Percentiles rank a stretch among this genome's conserved stretches.
phyloP scores from a whole-genome alignment of 2,797 vertebrate species.

The Luscinia luscinia region DNA sequence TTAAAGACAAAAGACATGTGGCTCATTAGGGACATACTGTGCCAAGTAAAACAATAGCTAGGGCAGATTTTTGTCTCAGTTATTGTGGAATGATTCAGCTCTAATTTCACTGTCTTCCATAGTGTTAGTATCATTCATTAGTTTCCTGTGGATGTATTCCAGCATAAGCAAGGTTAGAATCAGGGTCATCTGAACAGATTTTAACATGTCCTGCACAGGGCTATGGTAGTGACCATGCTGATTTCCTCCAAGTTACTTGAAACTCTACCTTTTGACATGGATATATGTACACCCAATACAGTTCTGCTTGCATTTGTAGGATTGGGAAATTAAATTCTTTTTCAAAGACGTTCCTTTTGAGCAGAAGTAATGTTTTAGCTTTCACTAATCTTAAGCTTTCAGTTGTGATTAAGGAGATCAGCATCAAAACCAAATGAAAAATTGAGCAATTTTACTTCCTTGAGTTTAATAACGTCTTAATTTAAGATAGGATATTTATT shows the following conservation, averaged over 20 bases:
- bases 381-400: constrained; percentile 27
- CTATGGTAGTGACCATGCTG: not conserved
- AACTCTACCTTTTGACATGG: not conserved
- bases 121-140: not conserved
- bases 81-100: not conserved
- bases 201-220: not conserved
- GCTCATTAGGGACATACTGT: not conserved
- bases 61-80: not conserved
- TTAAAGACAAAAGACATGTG: not conserved
- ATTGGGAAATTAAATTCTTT: not conserved
- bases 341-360: not conserved
- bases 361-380: constrained; percentile 20
- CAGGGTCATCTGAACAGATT: not conserved
- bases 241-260: not conserved
- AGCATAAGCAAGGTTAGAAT: not conserved
- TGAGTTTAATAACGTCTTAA: constrained; percentile 46
- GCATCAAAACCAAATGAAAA: constrained; percentile 37
- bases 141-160: not conserved
- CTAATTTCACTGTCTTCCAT: not conserved
- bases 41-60: not conserved
- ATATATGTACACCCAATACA: not conserved
- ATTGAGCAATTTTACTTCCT: constrained; percentile 3
- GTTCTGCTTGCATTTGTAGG: not conserved
- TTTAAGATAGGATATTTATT: constrained; percentile 41
- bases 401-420: constrained; percentile 34